Evolutionary conservation across 1,140 invertebrate genomes (phyloP).

Genomic region (Eriocheir sinensis): DNA sequence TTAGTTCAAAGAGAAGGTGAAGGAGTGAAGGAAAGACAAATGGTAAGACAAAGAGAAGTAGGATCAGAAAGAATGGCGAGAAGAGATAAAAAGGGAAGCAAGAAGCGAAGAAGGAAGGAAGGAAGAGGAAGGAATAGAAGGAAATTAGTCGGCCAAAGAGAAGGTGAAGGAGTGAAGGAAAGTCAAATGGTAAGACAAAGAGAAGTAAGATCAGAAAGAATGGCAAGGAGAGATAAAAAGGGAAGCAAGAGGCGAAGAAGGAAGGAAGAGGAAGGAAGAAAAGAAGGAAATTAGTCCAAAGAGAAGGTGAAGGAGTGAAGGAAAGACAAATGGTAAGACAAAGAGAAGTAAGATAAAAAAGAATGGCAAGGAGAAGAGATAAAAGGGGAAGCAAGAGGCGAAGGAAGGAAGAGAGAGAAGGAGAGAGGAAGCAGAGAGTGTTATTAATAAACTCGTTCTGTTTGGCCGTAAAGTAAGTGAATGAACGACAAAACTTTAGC

Average conservation of each 20-base stretch:
- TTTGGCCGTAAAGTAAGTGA: conserved; percentile 14
- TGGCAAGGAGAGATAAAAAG: too few species aligned
- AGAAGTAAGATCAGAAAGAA: not conserved
- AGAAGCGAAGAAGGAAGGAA: not conserved
- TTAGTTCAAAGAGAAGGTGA: too few species aligned
- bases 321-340: not conserved
- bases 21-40: too few species aligned
- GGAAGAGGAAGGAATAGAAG: not conserved
- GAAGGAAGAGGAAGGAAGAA: not conserved
- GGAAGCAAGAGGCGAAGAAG: not conserved
- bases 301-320: not conserved
- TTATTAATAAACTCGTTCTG: conserved; percentile 38
- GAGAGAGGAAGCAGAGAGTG: not conserved
- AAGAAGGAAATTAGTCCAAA: too few species aligned
- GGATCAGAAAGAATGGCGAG: too few species aligned
- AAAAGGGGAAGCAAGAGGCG: not conserved
- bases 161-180: not conserved
- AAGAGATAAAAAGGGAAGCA: too few species aligned
- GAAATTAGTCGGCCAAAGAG: not conserved
- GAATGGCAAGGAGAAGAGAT: too few species aligned
- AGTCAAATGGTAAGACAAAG: not conserved
- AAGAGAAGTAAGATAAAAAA: not conserved
- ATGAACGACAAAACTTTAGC: conserved; percentile 42
- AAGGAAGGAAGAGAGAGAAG: not conserved
- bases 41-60: too few species aligned